These are phyloP conservation scores for Dendrocopos noguchii DNA, from an alignment of 2,113 vertebrate genomes.

Conservation along the genomic window DNA sequence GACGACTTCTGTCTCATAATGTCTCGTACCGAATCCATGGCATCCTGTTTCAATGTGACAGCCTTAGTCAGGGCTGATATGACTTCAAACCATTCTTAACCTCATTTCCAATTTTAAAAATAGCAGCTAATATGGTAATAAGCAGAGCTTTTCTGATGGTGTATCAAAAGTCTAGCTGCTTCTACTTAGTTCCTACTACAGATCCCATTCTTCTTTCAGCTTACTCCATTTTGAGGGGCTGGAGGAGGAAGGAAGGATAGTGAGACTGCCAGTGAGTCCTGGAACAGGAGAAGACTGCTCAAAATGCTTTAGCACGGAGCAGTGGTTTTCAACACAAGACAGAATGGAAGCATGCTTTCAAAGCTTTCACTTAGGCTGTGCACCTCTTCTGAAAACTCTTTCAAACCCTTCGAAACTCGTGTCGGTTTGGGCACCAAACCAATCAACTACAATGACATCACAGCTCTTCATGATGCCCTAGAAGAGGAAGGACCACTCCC, in stretches of 20 bases:
- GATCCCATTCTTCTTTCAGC: neutral
- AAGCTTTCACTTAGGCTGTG: neutral
- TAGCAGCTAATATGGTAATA: slow-evolving; percentile 46
- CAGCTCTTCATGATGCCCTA: neutral
- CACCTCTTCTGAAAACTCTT: neutral
- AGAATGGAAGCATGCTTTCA: neutral
- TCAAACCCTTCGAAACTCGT: neutral
- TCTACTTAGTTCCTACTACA: neutral
- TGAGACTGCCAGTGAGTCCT: neutral
- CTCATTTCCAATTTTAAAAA: slow-evolving; percentile 62
- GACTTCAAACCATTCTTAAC: slow-evolving; percentile 67
- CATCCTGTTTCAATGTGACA: slow-evolving; percentile 61
- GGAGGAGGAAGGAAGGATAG: neutral
- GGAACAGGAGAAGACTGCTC: neutral
- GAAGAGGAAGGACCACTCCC: neutral
- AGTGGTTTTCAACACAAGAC: neutral
- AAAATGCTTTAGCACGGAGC: neutral
- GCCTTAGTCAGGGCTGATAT: slow-evolving; percentile 43
- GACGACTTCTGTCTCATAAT: slow-evolving; percentile 12
- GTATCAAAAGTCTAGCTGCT: neutral
- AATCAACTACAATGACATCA: neutral
- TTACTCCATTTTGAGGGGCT: neutral
- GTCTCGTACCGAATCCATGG: slow-evolving; percentile 31
- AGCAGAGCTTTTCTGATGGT: slow-evolving; percentile 12
- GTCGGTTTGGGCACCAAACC: neutral